Evolutionary conservation across 1,140 invertebrate species (phyloP), one percentile per base, ranked within the genome.

Genomic region (Drosophila tropicalis): DNA sequence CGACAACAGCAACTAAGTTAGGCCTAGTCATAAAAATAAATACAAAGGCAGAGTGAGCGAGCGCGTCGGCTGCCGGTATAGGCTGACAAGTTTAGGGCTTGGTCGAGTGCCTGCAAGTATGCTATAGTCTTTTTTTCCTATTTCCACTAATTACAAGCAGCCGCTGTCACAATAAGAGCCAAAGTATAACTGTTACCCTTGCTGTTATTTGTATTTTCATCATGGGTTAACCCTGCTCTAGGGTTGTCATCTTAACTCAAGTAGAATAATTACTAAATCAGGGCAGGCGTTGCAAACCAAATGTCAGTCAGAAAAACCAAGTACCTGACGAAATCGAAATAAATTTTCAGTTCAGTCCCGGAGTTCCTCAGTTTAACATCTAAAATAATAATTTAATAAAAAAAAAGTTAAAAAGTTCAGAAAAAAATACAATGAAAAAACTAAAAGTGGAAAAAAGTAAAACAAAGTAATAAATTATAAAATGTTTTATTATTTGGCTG

Each of bases 91-190:
- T 12, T 39, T 19, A 41, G 57, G 29, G 55, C 65, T 62, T 65
- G 67, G 64, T 86, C 67, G 64, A 85, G 82, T 79, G 60, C 72
- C 84, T 83, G 83, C 67, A 89, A 86, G 83, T 86, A 84, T 89
- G 83, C 80, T 70, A 81, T 66, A 79, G 66, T 70, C 64, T 62
- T 64, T 55, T 76, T 61, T 39, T 61, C 13, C 62, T 62, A 85
- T 85, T 85, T 79, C 82, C 81, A 86, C 81, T 85, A 86, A 85
- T 85, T 85, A 85, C 82, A 75, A 71, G 74, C 65, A 75, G 71
- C 75, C 79, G 75, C 68, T 75, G 65, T 25, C n/a, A 47, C 15
- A 44, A n/a, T 40, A 19, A 60, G 57, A 5, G n/a, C 22, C n/a
- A 32, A 40, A 34, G 57, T 15, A 19, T 25, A 29, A 44, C 74